Conservation (phyloP, 2,888 invertebrate species). For the Dorcus parallelipipedus region DNA sequence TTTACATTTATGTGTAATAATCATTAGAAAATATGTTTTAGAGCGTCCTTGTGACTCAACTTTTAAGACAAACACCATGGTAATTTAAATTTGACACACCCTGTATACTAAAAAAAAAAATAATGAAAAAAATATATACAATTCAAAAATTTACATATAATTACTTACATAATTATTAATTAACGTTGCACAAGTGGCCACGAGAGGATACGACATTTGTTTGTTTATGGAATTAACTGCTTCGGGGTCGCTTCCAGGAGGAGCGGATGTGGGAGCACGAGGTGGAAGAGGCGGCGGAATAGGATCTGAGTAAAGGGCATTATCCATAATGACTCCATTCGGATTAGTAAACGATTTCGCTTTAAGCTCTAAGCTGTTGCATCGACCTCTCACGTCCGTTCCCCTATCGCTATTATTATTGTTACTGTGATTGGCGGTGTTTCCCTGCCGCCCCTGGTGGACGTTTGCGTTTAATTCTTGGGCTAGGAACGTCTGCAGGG, state of each 20-base stretch:
- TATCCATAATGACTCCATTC: slow-evolving; percentile 34
- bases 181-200: slow-evolving; percentile 53
- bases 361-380: slow-evolving; percentile 23
- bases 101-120: neutral
- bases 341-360: slow-evolving; percentile 31
- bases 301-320: slow-evolving; percentile 30
- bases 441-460: slow-evolving; percentile 11
- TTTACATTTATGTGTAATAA: too few relatives aligned
- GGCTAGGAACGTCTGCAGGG: slow-evolving; percentile 31
- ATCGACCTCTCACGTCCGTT: slow-evolving; percentile 19
- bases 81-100: too few relatives aligned
- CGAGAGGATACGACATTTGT: slow-evolving; percentile 64
- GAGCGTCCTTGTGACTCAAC: too few relatives aligned
- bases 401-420: slow-evolving; percentile 4
- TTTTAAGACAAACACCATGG: too few relatives aligned
- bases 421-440: slow-evolving; percentile 12
- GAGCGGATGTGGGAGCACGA: slow-evolving; percentile 45
- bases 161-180: slow-evolving; percentile 53
- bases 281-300: slow-evolving; percentile 60
- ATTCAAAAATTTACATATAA: slow-evolving; percentile 8
- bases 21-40: too few relatives aligned
- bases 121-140: neutral
- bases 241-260: slow-evolving; percentile 45
- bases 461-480: slow-evolving; percentile 39
- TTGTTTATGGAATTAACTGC: slow-evolving; percentile 60